These are phyloP conservation scores for Geodia barretti DNA, from an alignment of 37 sponge, comb jelly and placozoan species.

Conservation along the genomic window DNA sequence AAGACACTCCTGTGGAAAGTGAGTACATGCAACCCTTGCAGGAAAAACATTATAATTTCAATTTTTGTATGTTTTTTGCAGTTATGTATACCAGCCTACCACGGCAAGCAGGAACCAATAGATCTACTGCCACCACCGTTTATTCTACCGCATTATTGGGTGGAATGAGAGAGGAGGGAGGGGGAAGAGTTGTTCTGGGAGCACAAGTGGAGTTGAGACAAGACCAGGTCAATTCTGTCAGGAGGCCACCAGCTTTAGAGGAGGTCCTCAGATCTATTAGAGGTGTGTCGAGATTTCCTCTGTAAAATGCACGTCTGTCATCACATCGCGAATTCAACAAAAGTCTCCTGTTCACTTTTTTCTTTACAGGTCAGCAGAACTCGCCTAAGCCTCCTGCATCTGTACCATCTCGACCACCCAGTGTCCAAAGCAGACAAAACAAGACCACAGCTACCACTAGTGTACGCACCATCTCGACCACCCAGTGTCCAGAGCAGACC, in stretches of 20 bases:
- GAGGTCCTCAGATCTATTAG: conserved; percentile 39
- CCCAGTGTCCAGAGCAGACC: no score
- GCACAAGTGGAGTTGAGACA: conserved; percentile 36
- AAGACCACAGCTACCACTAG: no score
- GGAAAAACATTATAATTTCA: no score
- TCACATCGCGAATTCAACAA: not conserved
- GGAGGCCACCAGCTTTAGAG: conserved; percentile 25
- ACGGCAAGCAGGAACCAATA: not conserved
- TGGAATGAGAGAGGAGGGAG: not conserved
- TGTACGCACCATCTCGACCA: no score
- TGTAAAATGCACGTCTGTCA: not conserved
- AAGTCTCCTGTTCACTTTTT: not conserved
- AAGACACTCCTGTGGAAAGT: not conserved
- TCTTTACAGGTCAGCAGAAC: not conserved
- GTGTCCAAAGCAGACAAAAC: no score
- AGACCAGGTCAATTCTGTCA: not conserved
- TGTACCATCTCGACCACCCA: no score
- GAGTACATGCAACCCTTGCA: no score
- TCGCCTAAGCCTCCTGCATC: not conserved
- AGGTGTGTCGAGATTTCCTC: conserved; percentile 4
- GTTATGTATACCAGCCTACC: not conserved
- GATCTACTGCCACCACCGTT: not conserved
- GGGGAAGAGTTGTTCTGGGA: conserved; percentile 40
- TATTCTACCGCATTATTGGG: not conserved
- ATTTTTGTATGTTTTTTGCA: no score